A percentile compares a stretch with the other conserved stretches of the same genome.
phyloP scores from a whole-genome alignment of 2,888 invertebrate genomes.

The Callinectes sapidus region DNA sequence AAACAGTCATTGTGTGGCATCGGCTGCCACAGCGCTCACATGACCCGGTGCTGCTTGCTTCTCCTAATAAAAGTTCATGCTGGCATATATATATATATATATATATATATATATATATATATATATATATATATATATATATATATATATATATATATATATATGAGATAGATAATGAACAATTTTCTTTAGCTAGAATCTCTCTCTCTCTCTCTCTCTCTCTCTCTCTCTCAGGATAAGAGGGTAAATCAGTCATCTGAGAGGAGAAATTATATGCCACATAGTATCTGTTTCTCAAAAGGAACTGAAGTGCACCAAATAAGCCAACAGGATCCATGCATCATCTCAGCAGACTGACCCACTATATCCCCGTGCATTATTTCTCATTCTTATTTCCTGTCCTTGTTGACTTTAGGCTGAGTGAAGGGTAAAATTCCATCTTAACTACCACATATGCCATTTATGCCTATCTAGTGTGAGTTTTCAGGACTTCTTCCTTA shows the following conservation, averaged over 20 bases:
- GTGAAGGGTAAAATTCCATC: background rate
- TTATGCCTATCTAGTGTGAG: background rate
- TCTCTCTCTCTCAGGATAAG: background rate
- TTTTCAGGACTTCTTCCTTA: background rate
- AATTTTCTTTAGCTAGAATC: background rate
- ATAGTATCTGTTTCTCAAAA: background rate
- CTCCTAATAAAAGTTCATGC: background rate
- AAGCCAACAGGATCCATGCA: background rate
- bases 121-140: conserved; percentile 25
- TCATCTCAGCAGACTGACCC: background rate
- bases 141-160: background rate
- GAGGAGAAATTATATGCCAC: background rate
- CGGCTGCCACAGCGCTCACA: too few relatives aligned
- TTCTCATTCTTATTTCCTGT: background rate
- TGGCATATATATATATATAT: background rate
- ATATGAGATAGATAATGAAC: background rate
- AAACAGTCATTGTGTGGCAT: too few relatives aligned
- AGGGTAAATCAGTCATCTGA: background rate
- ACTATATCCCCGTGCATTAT: background rate
- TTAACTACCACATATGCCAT: background rate
- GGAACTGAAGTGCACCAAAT: background rate
- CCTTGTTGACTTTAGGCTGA: background rate
- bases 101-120: background rate
- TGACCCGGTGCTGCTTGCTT: background rate
- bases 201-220: background rate